Conservation (phyloP, 1,140 invertebrate genomes). For the Propsilocerus akamusi region DNA sequence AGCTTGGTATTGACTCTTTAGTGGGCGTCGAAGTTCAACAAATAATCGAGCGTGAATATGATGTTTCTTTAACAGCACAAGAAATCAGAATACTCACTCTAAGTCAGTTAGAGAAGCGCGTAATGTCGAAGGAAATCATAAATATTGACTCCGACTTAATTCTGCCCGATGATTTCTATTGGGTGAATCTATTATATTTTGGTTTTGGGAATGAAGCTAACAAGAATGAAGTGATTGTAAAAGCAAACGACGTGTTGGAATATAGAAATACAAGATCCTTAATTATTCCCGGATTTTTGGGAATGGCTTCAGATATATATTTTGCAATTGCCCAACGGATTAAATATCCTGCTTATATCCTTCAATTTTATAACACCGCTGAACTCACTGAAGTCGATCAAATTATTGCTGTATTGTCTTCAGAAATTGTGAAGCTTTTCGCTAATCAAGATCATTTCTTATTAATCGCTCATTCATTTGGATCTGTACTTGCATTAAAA, state of each 20-base stretch:
- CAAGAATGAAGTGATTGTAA: conserved; percentile 12
- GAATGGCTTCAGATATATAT: conserved; percentile 30
- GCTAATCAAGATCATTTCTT: conserved; percentile 15
- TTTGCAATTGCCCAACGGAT: conserved; percentile 13
- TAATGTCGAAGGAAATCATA: conserved; percentile 13
- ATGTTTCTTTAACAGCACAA: conserved; percentile 48
- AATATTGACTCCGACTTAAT: conserved; percentile 24
- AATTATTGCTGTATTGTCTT: not conserved
- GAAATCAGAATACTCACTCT: conserved; percentile 41
- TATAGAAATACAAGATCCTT: conserved; percentile 32
- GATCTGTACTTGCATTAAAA: conserved; percentile 24
- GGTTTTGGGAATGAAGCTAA: conserved; percentile 32
- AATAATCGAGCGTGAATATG: conserved; percentile 55
- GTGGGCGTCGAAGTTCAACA: conserved; percentile 73
- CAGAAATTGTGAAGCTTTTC: not conserved
- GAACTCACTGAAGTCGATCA: not conserved
- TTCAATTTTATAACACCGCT: conserved; percentile 15
- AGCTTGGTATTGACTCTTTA: conserved; percentile 68
- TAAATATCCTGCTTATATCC: conserved; percentile 11
- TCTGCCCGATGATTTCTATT: conserved; percentile 13
- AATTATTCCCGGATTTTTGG: conserved; percentile 67
- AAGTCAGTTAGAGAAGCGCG: not conserved
- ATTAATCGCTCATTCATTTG: conserved; percentile 27
- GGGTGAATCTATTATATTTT: conserved; percentile 28
- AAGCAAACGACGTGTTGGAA: conserved; percentile 15